Evolutionary conservation across 2,113 vertebrate genomes (phyloP), one percentile per base, ranked within the genome.

Genomic region (Mormoops blainvillei): DNA sequence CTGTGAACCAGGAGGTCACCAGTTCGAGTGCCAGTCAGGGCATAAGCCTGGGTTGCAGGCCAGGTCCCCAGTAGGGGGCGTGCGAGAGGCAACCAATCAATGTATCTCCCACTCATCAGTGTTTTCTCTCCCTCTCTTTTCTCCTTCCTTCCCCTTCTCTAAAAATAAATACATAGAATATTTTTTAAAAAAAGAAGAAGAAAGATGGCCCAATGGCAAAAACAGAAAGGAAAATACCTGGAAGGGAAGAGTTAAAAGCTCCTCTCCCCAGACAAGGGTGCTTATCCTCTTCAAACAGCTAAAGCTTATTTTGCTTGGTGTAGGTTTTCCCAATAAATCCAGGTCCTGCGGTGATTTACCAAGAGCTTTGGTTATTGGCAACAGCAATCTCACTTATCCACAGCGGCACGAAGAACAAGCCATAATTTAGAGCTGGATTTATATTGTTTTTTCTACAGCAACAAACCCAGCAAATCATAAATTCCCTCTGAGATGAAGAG

Each of bases 371-470:
- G 98, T 98, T 97, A 98, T 95, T 98, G 95, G 95, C 98, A 97
- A 97, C 87, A 95, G 98, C 97, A 96, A 96, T 98, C 98, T 97
- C 98, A 94, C 87, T 96, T 92, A 97, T 56, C 86, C 97, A 98
- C 97, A 98, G 98, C 97, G 96, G 95, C 9, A 1, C 77, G 88
- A 95, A 96, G 97, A 98, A 98, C 96, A 97, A 98, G 97, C 96
- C 63, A 48, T 98, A 97, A 98, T 98, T 98, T 98, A 98, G 92
- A 94, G 68, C 87, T 96, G 94, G 91, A 98, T 98, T 98, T 98
- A 98, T 97, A 97, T 85, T 97, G 96, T 98, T 98, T 98, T 96
- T 97, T 98, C 96, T 98, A 96, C 89, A 96, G 97, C 97, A 97
- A 98, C 98, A 96, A 97, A 97, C 92, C 91, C 96, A 93, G 95